These are phyloP conservation scores for Grammomys surdaster DNA, from an alignment of 2,113 vertebrate species.

Conservation along the genomic window DNA sequence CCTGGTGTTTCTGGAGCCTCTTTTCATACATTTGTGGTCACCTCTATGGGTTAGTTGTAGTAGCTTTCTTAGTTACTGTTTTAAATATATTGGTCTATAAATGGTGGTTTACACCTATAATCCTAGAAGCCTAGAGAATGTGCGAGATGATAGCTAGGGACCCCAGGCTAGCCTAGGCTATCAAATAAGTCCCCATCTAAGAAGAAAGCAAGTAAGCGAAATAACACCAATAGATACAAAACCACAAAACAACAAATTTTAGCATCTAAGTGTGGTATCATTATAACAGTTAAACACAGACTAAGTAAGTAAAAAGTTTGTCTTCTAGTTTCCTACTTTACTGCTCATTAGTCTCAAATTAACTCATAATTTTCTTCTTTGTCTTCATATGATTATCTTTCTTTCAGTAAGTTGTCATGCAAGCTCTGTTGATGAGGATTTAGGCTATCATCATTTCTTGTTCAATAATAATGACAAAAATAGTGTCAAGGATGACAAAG, in stretches of 20 bases:
- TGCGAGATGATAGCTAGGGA: too few relatives aligned
- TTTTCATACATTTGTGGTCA: background rate
- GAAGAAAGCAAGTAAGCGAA: background rate
- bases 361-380: background rate
- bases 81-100: background rate
- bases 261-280: background rate
- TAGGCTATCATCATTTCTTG: constrained; percentile 33
- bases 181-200: background rate
- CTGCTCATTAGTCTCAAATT: background rate
- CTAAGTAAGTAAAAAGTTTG: background rate
- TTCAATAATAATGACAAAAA: background rate
- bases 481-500: background rate
- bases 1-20: background rate
- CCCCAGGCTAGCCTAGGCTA: background rate
- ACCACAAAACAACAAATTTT: background rate
- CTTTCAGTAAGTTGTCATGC: background rate
- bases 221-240: background rate
- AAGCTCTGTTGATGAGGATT: background rate
- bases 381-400: background rate
- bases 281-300: background rate
- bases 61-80: background rate
- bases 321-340: background rate
- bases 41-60: background rate
- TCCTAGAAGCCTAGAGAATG: background rate
- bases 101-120: background rate